Evolutionary conservation across 1,140 invertebrate species (phyloP), one percentile per base, ranked within the genome.

Genomic region (Scaptodrosophila lebanonensis): DNA sequence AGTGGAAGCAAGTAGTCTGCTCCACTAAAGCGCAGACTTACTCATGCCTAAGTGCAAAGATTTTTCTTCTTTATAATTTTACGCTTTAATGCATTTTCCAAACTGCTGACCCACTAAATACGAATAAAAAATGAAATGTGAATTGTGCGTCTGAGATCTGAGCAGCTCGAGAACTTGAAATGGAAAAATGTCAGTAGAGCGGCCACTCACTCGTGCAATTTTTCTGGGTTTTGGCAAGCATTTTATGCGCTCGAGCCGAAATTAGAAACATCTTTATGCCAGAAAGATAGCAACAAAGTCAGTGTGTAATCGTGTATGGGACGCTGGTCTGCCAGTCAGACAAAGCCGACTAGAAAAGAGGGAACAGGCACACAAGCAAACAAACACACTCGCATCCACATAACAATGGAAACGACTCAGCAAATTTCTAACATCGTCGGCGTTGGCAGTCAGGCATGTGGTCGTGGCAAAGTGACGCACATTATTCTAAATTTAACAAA

Each of bases 401-500:
- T 57, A 54, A 76, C n/a, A 56, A 71, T 66, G 71, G 56, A 66
- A 60, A 51, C 72, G 59, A 77, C 54, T 77, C 73, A 66, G 69
- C 75, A 70, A 60, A 50, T 79, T 66, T 33, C 38, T 57, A 65
- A 66, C 54, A 60, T 48, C 53, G 60, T 35, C 52, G 65, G 49
- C 60, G 49, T 67, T 67, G 64, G 39, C 53, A 29, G 58, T 47
- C 35, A 38, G 22, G 35, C 13, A 6, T 25, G 8, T 45, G 16
- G 20, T 36, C 6, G 7, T 36, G 53, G 69, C 75, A 76, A 82
- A 82, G 76, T 82, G 76, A 82, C 76, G 66, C 69, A 82, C 75
- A 82, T 82, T 82, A 82, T 83, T 83, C 66, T 69, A 70, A 82
- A 82, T 82, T 82, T 82, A 82, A 82, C 75, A 82, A 82, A 82